These are phyloP conservation scores for Drosophila takahashii DNA, from an alignment of 1,140 invertebrate genomes.

Conservation along the genomic window DNA sequence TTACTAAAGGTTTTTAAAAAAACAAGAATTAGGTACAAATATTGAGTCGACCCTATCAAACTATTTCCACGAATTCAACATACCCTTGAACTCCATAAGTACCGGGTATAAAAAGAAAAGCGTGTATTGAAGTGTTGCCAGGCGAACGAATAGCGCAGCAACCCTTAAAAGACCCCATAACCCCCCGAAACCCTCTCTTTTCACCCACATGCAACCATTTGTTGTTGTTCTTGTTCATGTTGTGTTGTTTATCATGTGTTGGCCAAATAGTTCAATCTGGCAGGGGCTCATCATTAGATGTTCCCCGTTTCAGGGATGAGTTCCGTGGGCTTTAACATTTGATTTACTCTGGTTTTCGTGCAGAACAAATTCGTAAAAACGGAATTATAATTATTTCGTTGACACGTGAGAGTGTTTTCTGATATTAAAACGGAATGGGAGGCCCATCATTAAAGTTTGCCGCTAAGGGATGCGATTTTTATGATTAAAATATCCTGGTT, in stretches of 20 bases:
- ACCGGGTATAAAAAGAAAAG: constrained; percentile 23
- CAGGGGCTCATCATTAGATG: constrained; percentile 40
- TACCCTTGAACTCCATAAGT: constrained; percentile 20
- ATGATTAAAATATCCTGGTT: constrained; percentile 27
- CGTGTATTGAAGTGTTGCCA: constrained; percentile 68
- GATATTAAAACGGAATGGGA: constrained; percentile 18
- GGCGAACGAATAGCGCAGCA: constrained; percentile 55
- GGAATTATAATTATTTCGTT: constrained; percentile 26
- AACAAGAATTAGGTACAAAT: too few species aligned
- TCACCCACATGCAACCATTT: constrained; percentile 43
- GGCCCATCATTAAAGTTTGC: constrained; percentile 3
- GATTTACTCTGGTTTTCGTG: constrained; percentile 14
- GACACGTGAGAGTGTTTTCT: constrained; percentile 21
- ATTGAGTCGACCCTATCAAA: not conserved
- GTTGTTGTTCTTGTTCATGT: constrained; percentile 21
- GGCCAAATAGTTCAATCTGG: constrained; percentile 46
- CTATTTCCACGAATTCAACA: not conserved
- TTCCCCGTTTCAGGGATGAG: constrained; percentile 64
- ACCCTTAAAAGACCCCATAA: constrained; percentile 55
- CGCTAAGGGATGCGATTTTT: constrained; percentile 20
- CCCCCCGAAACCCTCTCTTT: constrained; percentile 8
- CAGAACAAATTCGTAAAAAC: constrained; percentile 1
- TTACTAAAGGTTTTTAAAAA: too few species aligned
- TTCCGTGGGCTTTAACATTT: constrained; percentile 18
- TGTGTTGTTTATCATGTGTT: constrained; percentile 55